Evolutionary conservation across 2,113 vertebrate genomes (phyloP).

Genomic region (Prionailurus viverrinus): DNA sequence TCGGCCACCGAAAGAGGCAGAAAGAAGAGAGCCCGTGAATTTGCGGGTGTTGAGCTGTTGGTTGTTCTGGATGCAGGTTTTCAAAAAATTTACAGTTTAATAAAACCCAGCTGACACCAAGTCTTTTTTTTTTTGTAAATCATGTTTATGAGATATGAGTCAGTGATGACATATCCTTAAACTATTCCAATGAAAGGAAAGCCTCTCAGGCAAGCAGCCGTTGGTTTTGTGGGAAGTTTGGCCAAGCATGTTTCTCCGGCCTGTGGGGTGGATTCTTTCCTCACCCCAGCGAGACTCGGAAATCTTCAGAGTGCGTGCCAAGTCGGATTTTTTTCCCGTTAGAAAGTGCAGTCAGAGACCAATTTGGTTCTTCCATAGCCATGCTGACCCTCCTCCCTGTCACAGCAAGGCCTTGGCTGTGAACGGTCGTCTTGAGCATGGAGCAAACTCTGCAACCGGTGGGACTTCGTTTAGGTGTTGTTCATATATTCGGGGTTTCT

Average conservation of each 20-base stretch:
- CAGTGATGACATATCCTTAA: conserved; percentile 29
- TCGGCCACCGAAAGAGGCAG: neutral
- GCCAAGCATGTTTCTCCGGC: neutral
- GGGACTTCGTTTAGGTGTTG: neutral
- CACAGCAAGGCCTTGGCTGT: neutral
- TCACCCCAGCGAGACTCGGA: neutral
- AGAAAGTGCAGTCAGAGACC: neutral
- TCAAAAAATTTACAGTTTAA: conserved; percentile 32
- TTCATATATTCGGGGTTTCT: neutral
- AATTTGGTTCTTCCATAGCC: neutral
- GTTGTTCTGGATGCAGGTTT: neutral
- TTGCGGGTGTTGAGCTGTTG: neutral
- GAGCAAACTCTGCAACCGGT: neutral
- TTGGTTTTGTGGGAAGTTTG: neutral
- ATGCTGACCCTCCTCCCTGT: neutral
- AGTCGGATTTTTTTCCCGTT: neutral
- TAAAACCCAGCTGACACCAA: conserved; percentile 53
- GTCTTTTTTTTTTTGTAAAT: neutral
- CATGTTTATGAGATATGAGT: conserved; percentile 50
- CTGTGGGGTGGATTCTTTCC: neutral
- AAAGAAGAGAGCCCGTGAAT: neutral
- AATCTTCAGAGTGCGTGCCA: neutral
- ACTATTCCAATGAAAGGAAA: neutral
- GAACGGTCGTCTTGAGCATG: neutral
- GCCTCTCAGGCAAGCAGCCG: neutral